Percentiles rank a stretch among this genome's conserved stretches.
Evolutionary conservation across 2,113 vertebrate genomes (phyloP).

Genomic region (Apistogramma diplotaenia): DNA sequence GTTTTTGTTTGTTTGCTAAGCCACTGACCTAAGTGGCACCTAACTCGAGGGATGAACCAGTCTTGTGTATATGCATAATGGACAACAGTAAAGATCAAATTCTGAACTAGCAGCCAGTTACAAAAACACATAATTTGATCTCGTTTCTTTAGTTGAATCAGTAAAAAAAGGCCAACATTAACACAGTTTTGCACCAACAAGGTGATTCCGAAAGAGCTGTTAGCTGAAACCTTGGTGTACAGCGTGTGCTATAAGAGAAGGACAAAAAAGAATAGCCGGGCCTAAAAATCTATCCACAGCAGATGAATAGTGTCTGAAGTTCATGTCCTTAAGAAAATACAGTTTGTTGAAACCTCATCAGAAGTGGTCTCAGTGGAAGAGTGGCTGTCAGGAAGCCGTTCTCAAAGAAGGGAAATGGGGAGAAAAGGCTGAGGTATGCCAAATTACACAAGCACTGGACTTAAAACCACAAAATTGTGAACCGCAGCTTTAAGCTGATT

Average conservation of each 20-base stretch:
- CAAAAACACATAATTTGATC: neutral
- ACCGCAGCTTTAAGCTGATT: no score
- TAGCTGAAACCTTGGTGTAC: neutral
- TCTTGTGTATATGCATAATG: neutral
- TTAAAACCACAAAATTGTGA: no score
- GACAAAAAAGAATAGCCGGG: neutral
- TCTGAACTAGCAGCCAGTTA: neutral
- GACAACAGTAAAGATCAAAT: neutral
- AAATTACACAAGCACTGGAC: no score
- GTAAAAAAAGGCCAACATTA: neutral
- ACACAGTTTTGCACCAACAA: neutral
- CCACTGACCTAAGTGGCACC: neutral
- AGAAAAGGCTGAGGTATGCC: no score
- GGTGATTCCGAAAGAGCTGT: neutral
- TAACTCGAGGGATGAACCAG: neutral
- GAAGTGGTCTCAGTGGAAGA: neutral
- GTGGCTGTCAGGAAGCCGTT: no score
- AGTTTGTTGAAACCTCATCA: neutral
- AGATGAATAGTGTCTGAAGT: neutral
- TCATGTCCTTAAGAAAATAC: neutral
- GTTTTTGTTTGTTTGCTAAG: neutral
- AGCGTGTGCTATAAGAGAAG: neutral
- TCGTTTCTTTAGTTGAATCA: neutral
- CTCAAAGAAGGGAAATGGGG: no score
- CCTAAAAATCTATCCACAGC: neutral